Evolutionary conservation across 2,797 vertebrate species (phyloP).

Genomic region (Micropoecilia bifurca): DNA sequence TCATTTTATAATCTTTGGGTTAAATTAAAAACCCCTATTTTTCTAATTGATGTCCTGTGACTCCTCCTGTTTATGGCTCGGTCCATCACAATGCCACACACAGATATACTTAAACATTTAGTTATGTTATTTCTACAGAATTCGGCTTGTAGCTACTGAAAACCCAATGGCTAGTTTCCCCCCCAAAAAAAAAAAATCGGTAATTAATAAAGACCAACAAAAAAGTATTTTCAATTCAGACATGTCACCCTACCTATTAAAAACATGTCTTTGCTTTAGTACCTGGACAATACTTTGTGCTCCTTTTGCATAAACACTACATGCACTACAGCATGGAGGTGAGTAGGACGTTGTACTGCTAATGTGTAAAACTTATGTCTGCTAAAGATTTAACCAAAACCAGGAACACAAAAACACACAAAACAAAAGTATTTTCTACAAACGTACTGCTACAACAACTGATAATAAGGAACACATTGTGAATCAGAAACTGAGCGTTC

Average conservation of each 20-base stretch:
- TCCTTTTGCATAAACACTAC: too few species aligned
- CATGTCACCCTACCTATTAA: not conserved
- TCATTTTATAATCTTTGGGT: too few species aligned
- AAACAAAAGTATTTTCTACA: not conserved
- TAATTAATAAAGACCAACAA: not conserved
- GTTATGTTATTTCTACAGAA: not conserved
- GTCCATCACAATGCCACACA: too few species aligned
- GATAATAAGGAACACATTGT: not conserved
- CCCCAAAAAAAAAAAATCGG: not conserved
- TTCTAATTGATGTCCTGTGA: too few species aligned
- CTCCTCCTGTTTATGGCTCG: too few species aligned
- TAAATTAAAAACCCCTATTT: too few species aligned
- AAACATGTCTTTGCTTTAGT: not conserved
- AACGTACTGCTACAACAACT: not conserved
- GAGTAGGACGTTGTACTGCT: not conserved
- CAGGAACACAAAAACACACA: not conserved
- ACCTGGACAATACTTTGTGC: not conserved
- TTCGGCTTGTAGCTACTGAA: not conserved
- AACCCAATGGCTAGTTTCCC: not conserved
- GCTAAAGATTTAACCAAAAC: not conserved
- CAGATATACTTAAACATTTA: not conserved
- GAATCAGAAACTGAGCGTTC: not conserved
- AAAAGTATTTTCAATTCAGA: not conserved
- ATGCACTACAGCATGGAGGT: not conserved
- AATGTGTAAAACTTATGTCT: not conserved